Evolutionary conservation across 1,140 invertebrate species (phyloP).

Genomic region (Drosophila grimshawi): DNA sequence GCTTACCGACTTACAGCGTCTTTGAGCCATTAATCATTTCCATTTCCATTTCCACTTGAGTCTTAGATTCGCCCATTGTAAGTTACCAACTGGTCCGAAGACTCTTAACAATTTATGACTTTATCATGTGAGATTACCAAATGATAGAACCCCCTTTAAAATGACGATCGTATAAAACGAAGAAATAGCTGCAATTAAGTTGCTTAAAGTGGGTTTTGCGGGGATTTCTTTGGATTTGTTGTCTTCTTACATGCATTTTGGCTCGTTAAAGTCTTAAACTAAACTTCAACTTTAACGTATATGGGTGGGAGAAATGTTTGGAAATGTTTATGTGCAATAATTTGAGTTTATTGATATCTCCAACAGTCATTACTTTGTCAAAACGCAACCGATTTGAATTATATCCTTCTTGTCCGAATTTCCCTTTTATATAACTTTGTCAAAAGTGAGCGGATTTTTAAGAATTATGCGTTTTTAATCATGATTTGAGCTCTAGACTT

Average conservation of each 20-base stretch:
- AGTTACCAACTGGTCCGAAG: not conserved
- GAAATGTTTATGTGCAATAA: too few relatives aligned
- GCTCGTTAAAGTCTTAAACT: not conserved
- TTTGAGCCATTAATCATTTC: slow-evolving; percentile 58
- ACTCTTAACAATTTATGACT: slow-evolving; percentile 28
- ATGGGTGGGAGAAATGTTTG: too few relatives aligned
- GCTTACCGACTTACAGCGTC: slow-evolving; percentile 5
- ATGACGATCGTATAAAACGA: slow-evolving; percentile 1
- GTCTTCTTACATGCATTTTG: not conserved
- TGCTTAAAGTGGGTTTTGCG: not conserved
- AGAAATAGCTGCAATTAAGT: not conserved
- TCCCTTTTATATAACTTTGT: too few relatives aligned
- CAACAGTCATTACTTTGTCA: too few relatives aligned
- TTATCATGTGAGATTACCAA: slow-evolving; percentile 29
- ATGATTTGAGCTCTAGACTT: too few relatives aligned
- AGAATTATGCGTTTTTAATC: too few relatives aligned
- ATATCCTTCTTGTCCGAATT: too few relatives aligned
- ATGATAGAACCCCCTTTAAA: slow-evolving; percentile 11
- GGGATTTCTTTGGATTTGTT: not conserved
- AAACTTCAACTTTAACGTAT: too few relatives aligned
- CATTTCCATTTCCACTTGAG: too few relatives aligned
- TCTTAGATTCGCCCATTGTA: slow-evolving; percentile 30
- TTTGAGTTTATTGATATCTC: too few relatives aligned
- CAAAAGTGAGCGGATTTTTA: too few relatives aligned
- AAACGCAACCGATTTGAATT: too few relatives aligned